Evolutionary conservation across 2,113 vertebrate species (phyloP), one percentile per base, ranked within the genome.

Genomic region (Pseudopodoces humilis): DNA sequence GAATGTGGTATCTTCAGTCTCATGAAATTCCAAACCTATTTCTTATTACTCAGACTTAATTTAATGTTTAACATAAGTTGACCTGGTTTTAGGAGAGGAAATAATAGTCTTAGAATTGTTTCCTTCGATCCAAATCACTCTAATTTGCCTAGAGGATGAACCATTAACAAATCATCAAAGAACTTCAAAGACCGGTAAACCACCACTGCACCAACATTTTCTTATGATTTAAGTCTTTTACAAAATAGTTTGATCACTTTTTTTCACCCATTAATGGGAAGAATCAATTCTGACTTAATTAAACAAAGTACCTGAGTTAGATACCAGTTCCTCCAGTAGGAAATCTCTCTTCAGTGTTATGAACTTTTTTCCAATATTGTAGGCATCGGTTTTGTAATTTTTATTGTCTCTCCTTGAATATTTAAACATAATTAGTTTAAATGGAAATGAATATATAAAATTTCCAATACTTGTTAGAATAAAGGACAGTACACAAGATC

Each of bases 401-500:
- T 88, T 96, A 92, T 83, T 90, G 82, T 56, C 83, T 97, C 64
- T 92, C 84, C 85, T 92, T 90, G 62, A 89, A 85, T 60, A 83
- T 58, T 94, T 81, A 63, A 94, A 94, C 87, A 72, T 88, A 91
- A 75, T 85, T 78, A 65, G 60, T 72, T 96, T 92, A 84, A 95
- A 97, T 93, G 94, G 67, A 96, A 97, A 91, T 91, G 72, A 95
- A 96, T 93, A 92, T 77, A 96, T 74, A 95, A 95, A 90, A 86
- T 88, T 81, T 81, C 95, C 95, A 95, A 53, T 94, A 97, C 70
- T 92, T 69, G 78, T 94, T 76, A 95, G 93, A 98, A 97, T 96
- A 94, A 88, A 96, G 95, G 94, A 97, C 94, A 97, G 92, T 86
- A 98, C 92, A 97, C 76, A 97, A 97, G 94, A 97, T 77, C 97